These are phyloP conservation scores for Odontocolon sp. DNA, from an alignment of 2,888 invertebrate genomes.

Conservation along the genomic window DNA sequence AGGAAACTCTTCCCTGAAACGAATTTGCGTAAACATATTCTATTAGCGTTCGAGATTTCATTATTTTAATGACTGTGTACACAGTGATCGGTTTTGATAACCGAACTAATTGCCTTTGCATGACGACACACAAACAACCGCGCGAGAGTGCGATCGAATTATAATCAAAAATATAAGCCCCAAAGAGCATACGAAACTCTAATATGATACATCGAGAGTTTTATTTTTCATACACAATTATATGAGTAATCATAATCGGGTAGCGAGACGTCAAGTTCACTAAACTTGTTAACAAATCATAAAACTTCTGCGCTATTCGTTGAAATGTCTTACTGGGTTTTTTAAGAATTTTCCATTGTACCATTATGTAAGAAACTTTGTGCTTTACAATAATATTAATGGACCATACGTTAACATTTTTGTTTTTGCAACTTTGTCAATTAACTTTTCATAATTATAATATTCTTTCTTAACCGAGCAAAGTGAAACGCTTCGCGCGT, in stretches of 20 bases:
- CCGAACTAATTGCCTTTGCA: slow-evolving; percentile 12
- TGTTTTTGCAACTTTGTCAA: neutral
- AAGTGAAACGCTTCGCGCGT: neutral
- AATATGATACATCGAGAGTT: neutral
- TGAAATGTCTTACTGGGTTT: neutral
- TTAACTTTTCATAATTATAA: neutral
- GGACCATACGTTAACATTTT: neutral
- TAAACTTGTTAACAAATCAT: slow-evolving; percentile 25
- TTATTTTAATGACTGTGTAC: neutral
- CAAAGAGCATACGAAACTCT: neutral
- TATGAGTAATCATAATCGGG: neutral
- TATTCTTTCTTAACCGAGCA: slow-evolving; percentile 14
- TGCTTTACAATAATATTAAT: no score
- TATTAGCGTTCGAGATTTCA: neutral
- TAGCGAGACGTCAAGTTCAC: slow-evolving; percentile 10
- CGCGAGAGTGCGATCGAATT: neutral
- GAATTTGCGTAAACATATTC: slow-evolving; percentile 9
- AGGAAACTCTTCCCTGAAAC: neutral
- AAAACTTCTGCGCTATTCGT: neutral
- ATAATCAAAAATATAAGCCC: neutral
- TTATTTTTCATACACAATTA: neutral
- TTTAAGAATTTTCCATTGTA: neutral
- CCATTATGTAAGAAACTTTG: neutral
- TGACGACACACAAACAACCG: neutral
- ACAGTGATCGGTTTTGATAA: neutral